Conservation (phyloP, 1,140 invertebrate genomes). For the Ruditapes philippinarum region DNA sequence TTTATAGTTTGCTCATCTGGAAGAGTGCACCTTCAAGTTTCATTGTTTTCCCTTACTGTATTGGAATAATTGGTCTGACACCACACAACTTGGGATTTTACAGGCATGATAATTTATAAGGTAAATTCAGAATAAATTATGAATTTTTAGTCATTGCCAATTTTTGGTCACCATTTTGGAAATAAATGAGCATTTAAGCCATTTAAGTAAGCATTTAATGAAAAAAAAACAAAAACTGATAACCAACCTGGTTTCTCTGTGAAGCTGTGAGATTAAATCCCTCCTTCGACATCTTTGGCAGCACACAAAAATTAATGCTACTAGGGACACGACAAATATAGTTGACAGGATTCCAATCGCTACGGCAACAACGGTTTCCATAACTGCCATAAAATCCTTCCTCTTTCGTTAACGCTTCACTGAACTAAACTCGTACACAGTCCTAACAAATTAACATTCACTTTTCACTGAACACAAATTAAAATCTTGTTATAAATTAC, state of each 20-base stretch:
- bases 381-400: constrained; percentile 76
- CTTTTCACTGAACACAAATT: neutral
- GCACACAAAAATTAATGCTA: constrained; percentile 90
- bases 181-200: too few relatives aligned
- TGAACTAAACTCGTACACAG: neutral
- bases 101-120: too few relatives aligned
- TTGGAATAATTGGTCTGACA: too few relatives aligned
- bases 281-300: constrained; percentile 84
- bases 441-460: neutral
- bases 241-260: constrained; percentile 76
- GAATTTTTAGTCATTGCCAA: too few relatives aligned
- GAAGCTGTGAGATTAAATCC: constrained; percentile 81
- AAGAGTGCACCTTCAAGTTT: too few relatives aligned
- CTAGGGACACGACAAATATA: constrained; percentile 90
- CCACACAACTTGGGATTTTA: too few relatives aligned
- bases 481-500: neutral
- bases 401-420: neutral
- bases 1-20: too few relatives aligned
- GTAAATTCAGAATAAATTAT: too few relatives aligned
- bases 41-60: too few relatives aligned
- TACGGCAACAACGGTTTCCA: constrained; percentile 91
- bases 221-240: neutral
- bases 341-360: constrained; percentile 90
- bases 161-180: too few relatives aligned
- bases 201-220: too few relatives aligned